Conservation (phyloP, 2,113 vertebrate genomes). For the Oreocharis arfaki region DNA sequence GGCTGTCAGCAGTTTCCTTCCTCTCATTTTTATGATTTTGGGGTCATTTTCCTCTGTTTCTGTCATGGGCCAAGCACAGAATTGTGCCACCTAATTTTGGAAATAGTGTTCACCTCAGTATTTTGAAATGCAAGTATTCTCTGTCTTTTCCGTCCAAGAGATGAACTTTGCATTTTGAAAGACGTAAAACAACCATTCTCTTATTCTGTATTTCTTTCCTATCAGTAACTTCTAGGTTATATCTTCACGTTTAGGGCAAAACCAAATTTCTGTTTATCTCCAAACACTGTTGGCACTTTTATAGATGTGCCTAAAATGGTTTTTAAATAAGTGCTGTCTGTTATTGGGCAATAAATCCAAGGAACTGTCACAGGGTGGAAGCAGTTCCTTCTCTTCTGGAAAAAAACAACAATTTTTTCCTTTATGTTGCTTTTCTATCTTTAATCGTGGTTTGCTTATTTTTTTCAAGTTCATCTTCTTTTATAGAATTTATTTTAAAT, state of each 20-base stretch:
- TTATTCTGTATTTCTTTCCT: neutral
- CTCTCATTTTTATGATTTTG: neutral
- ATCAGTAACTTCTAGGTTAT: neutral
- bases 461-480: neutral
- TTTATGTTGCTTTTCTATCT: neutral
- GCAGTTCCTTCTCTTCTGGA: neutral
- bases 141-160: neutral
- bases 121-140: neutral
- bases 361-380: neutral
- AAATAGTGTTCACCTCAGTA: neutral
- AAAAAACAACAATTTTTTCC: neutral
- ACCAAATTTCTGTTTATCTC: neutral
- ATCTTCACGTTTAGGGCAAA: neutral
- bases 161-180: neutral
- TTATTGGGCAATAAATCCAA: neutral
- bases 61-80: neutral
- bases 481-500: neutral
- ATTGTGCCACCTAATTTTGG: neutral
- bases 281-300: neutral
- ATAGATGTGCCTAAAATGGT: neutral
- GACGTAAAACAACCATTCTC: neutral
- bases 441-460: neutral
- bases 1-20: neutral
- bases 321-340: neutral
- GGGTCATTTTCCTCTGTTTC: neutral